phyloP scores from a whole-genome alignment of 2,113 vertebrate species.

The Notarius lentiginosus region DNA sequence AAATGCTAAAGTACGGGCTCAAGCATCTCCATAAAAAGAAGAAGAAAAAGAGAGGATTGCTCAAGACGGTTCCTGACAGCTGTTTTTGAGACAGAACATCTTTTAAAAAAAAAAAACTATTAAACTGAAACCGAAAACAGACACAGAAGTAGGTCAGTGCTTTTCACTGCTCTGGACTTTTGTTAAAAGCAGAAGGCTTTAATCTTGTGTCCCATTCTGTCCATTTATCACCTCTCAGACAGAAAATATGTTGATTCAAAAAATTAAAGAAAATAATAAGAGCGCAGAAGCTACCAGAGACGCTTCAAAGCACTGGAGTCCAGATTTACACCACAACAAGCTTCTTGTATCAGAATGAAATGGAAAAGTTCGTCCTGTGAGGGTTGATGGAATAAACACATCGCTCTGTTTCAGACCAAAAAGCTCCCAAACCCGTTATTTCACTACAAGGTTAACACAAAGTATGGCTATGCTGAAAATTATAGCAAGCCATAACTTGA shows the following conservation, averaged over 20 bases:
- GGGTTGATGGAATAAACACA: not conserved
- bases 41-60: not conserved
- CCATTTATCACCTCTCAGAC: conserved; percentile 1
- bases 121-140: conserved; percentile 1
- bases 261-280: not conserved
- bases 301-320: not conserved
- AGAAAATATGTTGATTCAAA: not conserved
- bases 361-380: not conserved
- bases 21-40: not conserved
- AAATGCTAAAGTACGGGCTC: not conserved
- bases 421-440: not conserved
- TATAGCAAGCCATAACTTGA: conserved; percentile 56
- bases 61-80: conserved; percentile 8
- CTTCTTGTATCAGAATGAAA: not conserved
- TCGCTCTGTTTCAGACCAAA: not conserved
- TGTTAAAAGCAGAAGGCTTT: conserved; percentile 4
- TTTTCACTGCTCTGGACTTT: not conserved
- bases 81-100: conserved; percentile 3
- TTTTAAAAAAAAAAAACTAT: not conserved
- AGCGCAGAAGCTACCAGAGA: not conserved
- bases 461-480: conserved; percentile 33
- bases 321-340: not conserved
- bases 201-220: not conserved
- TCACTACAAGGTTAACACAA: conserved; percentile 20
- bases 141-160: not conserved